Base-by-base conservation (phyloP, 1,140 invertebrate species). In the Campoletis sonorensis region DNA sequence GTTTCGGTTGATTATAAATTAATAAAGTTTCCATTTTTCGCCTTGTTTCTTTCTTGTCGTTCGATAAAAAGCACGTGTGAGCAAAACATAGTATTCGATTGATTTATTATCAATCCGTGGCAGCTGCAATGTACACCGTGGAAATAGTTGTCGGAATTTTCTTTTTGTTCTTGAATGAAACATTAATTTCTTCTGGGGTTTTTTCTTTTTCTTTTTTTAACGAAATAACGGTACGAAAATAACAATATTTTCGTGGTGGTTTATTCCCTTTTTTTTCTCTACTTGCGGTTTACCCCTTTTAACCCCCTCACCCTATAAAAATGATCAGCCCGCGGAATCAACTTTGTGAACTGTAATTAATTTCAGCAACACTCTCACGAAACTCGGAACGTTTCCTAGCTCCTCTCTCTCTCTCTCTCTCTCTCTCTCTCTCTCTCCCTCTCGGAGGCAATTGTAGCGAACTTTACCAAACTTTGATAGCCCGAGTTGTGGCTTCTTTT, bases 341-440 rank as follows among this genome's bases (percentile, higher is more conserved):
- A 77, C 73, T 77, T 77, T 58, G 73, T 77, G 54, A 77, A 77
- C 73, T 77, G 73, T 77, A 77, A 77, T 77, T 77, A 77, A 77
- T 77, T 77, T 77, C 73, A 77, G 73, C 51, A 77, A 61, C 73
- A 77, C 73, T 77, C 23, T 18, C 54, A 13, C 73, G 51, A 54
- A 77, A 61, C 73, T 61, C 54, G 0, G 73, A 33, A 37, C 26
- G 51, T 37, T 77, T 16, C 72, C 30, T 13, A 16, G 33, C 15
- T 37, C 21, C n/a, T 21, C 71, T 49, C 37, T 21, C 13, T 51
- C 49, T 51, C 49, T 51, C 49, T 51, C 49, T 51, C 49, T 51
- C 49, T 51, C n/a, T n/a, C n/a, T n/a, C n/a, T n/a, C 49, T 54
- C 49, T 4, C 16, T n/a, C 51, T 54, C 51, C 1, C 51, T 15